These are phyloP conservation scores for Autographa gamma DNA, from an alignment of 2,888 invertebrate genomes.

Conservation along the genomic window DNA sequence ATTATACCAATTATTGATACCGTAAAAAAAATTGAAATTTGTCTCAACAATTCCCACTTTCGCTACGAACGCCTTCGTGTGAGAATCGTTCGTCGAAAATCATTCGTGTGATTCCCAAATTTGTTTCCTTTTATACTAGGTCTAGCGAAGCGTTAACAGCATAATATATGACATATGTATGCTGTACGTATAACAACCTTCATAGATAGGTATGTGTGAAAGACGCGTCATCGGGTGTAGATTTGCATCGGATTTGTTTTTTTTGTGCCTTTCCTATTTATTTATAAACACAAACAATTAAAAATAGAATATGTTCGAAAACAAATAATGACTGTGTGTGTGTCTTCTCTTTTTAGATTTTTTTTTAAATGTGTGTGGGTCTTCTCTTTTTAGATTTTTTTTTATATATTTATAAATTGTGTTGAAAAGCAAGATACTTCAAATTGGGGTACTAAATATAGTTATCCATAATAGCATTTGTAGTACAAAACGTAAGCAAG, in stretches of 20 bases:
- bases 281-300: no score
- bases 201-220: neutral
- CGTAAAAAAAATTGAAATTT: constrained; percentile 31
- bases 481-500: neutral
- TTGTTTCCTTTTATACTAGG: constrained; percentile 30
- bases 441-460: neutral
- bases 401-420: no score
- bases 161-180: constrained; percentile 6
- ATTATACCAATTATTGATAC: neutral
- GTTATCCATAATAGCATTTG: neutral
- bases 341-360: no score
- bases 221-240: neutral
- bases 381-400: no score
- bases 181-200: neutral
- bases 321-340: no score
- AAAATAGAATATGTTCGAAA: no score
- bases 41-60: constrained; percentile 39
- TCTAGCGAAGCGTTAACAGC: constrained; percentile 33
- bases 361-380: no score
- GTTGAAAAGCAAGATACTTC: no score
- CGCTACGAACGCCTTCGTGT: constrained; percentile 17
- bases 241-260: no score
- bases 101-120: constrained; percentile 53
- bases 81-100: no score
- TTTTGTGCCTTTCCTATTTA: no score